Evolutionary conservation across 2,113 vertebrate species (phyloP).

Genomic region (Caracal caracal): DNA sequence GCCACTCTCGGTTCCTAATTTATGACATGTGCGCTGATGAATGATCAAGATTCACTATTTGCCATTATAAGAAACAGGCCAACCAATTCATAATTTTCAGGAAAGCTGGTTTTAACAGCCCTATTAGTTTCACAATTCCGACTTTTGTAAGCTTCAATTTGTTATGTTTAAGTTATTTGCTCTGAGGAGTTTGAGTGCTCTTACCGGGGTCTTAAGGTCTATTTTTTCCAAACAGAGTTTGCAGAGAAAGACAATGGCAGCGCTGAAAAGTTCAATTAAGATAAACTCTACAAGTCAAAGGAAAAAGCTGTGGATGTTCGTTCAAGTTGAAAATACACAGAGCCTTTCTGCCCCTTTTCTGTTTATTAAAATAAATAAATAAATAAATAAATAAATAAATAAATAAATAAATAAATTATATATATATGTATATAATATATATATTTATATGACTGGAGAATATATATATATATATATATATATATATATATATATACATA

Average conservation of each 20-base stretch:
- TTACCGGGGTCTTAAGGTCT: slow-evolving; percentile 61
- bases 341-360: neutral
- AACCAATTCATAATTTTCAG: slow-evolving; percentile 77
- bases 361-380: slow-evolving; percentile 9
- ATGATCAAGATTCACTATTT: slow-evolving; percentile 65
- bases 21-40: slow-evolving; percentile 60
- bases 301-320: neutral
- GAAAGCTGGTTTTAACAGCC: slow-evolving; percentile 80
- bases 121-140: slow-evolving; percentile 78
- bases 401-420: too few species aligned
- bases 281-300: neutral
- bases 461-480: too few species aligned
- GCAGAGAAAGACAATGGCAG: neutral
- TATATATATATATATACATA: neutral
- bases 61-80: slow-evolving; percentile 78
- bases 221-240: slow-evolving; percentile 55
- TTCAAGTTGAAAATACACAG: slow-evolving; percentile 12
- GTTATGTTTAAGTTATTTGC: slow-evolving; percentile 75
- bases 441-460: too few species aligned
- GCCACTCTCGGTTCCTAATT: slow-evolving; percentile 20
- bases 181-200: slow-evolving; percentile 48
- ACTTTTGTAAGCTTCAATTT: slow-evolving; percentile 76
- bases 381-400: too few species aligned
- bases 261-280: neutral
- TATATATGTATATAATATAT: too few species aligned